phyloP scores from a whole-genome alignment of 2,797 vertebrate genomes.

The Sarcoramphus papa region DNA sequence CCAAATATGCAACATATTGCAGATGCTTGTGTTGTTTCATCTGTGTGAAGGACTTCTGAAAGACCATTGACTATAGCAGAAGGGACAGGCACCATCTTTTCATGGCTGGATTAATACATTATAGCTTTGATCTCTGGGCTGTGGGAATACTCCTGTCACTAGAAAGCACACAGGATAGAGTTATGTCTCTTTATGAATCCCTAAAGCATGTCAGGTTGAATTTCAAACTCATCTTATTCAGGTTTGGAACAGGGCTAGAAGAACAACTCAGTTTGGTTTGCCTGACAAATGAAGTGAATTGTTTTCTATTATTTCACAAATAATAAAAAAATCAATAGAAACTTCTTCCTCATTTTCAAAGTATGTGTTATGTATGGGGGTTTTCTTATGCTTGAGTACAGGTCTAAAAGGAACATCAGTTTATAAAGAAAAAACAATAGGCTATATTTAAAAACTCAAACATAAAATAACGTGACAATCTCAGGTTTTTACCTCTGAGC shows the following conservation, averaged over 20 bases:
- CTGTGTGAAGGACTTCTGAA: background rate
- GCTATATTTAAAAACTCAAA: background rate
- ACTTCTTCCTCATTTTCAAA: background rate
- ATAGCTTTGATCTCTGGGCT: background rate
- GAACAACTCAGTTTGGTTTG: background rate
- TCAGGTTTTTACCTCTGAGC: background rate
- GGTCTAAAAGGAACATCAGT: background rate
- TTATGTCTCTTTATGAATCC: background rate
- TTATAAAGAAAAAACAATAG: background rate
- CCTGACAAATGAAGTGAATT: background rate
- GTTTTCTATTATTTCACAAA: background rate
- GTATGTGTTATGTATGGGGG: rapidly evolving
- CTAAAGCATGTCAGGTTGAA: background rate
- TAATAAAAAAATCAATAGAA: background rate
- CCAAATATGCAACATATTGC: background rate
- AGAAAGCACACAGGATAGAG: background rate
- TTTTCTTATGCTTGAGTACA: background rate
- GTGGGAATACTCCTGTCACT: background rate
- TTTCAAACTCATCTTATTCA: background rate
- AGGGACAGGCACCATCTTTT: background rate
- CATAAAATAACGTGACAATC: background rate
- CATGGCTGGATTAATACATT: background rate
- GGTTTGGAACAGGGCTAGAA: background rate
- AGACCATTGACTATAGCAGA: background rate
- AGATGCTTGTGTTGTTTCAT: background rate